Conservation (phyloP, 2,888 invertebrate genomes). For the Orthosia incerta region DNA sequence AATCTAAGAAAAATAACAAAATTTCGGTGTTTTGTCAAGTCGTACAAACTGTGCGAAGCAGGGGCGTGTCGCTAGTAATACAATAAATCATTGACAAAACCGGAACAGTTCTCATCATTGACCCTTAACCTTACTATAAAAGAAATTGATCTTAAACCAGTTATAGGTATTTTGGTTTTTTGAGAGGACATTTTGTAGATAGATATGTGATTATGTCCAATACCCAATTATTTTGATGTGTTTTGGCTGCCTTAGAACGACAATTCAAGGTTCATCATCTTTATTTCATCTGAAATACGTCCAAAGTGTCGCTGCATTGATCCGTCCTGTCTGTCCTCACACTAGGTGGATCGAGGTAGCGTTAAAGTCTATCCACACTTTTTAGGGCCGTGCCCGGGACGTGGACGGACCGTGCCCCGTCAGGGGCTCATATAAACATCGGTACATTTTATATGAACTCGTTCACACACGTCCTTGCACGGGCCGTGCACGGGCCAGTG, state of each 20-base stretch:
- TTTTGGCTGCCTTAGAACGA: background rate
- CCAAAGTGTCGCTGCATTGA: too few relatives aligned
- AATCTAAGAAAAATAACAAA: background rate
- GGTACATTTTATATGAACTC: too few relatives aligned
- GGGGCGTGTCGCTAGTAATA: background rate
- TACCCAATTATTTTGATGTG: background rate
- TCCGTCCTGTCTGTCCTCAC: too few relatives aligned
- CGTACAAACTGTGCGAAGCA: background rate
- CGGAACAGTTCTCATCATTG: conserved; percentile 5
- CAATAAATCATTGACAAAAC: conserved; percentile 13
- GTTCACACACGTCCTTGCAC: too few relatives aligned
- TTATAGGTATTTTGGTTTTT: background rate
- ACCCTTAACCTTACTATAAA: conserved; percentile 36
- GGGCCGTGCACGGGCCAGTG: too few relatives aligned
- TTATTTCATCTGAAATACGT: background rate
- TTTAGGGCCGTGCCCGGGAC: too few relatives aligned
- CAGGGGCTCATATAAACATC: too few relatives aligned
- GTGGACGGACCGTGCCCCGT: too few relatives aligned
- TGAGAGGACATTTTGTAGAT: background rate
- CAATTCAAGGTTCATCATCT: background rate
- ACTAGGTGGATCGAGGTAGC: too few relatives aligned
- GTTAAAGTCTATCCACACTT: too few relatives aligned
- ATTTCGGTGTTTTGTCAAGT: background rate
- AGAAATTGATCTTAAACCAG: conserved; percentile 28
- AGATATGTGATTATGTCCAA: background rate